Percentiles rank a stretch among this genome's conserved stretches.
These are phyloP conservation scores for Zelleria hepariella DNA, from an alignment of 2,888 invertebrate genomes.

Conservation along the genomic window DNA sequence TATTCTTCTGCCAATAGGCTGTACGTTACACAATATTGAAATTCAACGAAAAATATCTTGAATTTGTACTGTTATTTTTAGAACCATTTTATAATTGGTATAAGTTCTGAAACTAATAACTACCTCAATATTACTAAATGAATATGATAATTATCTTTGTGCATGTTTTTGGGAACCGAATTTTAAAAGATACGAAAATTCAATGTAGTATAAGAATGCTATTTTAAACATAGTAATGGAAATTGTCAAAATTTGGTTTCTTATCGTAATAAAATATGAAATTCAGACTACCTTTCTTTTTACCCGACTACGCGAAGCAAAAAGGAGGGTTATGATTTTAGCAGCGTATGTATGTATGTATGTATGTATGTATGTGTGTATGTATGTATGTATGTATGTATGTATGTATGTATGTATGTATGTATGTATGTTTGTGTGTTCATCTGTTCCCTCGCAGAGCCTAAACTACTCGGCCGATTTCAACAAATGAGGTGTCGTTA, in stretches of 20 bases:
- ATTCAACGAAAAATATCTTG: slow-evolving; percentile 43
- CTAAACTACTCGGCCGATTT: too few relatives aligned
- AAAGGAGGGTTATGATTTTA: too few relatives aligned
- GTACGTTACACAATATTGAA: slow-evolving; percentile 33
- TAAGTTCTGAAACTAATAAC: slow-evolving; percentile 72
- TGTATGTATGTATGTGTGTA: too few relatives aligned
- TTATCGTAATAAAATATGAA: slow-evolving; percentile 67
- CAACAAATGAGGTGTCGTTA: too few relatives aligned
- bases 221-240: slow-evolving; percentile 65
- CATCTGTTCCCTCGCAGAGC: too few relatives aligned
- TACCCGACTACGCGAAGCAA: too few relatives aligned
- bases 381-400: too few relatives aligned
- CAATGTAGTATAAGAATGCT: slow-evolving; percentile 66
- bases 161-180: slow-evolving; percentile 69
- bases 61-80: slow-evolving; percentile 60
- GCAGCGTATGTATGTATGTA: too few relatives aligned
- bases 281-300: slow-evolving; percentile 25
- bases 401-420: too few relatives aligned
- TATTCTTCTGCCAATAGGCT: slow-evolving; percentile 18
- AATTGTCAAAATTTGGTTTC: slow-evolving; percentile 70
- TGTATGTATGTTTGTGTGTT: too few relatives aligned
- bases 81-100: slow-evolving; percentile 67
- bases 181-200: slow-evolving; percentile 49
- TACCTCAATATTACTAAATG: slow-evolving; percentile 72
- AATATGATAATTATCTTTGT: slow-evolving; percentile 70